These are phyloP conservation scores for Callochromis pleurospilus DNA, from an alignment of 2,113 vertebrate species.

Conservation along the genomic window DNA sequence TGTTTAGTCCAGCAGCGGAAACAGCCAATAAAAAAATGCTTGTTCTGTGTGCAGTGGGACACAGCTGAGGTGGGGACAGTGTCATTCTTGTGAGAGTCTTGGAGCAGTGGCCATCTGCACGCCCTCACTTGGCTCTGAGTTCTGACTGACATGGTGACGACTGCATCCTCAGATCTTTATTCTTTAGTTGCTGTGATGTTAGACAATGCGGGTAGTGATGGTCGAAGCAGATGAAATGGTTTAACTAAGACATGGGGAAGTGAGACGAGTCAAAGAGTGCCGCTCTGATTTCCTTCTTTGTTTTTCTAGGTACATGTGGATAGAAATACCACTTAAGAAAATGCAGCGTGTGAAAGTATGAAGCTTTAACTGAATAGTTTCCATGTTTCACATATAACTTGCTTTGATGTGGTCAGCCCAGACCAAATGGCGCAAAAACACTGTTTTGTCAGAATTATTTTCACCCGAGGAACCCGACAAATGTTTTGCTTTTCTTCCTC, in stretches of 20 bases:
- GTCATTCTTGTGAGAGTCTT: slow-evolving; percentile 68
- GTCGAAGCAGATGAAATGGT: background rate
- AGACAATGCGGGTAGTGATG: background rate
- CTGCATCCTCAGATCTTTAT: slow-evolving; percentile 22
- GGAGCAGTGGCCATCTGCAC: slow-evolving; percentile 70
- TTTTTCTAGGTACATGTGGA: background rate
- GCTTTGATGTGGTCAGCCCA: slow-evolving; percentile 13
- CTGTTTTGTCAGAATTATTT: slow-evolving; percentile 11
- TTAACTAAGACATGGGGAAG: background rate
- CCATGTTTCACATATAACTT: background rate
- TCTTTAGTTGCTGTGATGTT: slow-evolving; percentile 32
- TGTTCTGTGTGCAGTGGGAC: slow-evolving; percentile 58
- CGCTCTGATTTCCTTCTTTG: background rate
- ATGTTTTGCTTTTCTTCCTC: background rate
- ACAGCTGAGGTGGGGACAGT: slow-evolving; percentile 75
- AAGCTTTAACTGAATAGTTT: background rate
- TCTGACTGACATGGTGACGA: slow-evolving; percentile 28
- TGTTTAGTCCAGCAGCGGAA: slow-evolving; percentile 67
- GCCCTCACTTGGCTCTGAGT: slow-evolving; percentile 47
- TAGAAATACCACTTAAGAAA: background rate
- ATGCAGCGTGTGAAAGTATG: background rate
- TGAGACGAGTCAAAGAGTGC: background rate
- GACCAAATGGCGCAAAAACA: background rate
- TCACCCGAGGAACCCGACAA: background rate
- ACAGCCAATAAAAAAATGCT: slow-evolving; percentile 57